phyloP scores from a whole-genome alignment of 2,888 invertebrate genomes.

The Myopa testacea region DNA sequence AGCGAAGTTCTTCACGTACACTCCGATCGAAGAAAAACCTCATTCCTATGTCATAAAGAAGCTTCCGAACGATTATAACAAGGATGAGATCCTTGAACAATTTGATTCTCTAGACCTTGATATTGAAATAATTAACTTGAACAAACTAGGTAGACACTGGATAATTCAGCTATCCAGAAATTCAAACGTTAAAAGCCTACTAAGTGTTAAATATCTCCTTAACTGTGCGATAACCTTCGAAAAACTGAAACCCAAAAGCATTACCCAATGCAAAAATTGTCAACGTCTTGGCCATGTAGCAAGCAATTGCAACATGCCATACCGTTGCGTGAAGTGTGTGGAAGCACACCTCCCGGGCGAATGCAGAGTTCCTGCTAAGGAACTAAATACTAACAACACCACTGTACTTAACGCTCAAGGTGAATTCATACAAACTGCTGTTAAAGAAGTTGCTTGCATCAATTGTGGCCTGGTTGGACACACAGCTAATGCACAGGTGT shows the following conservation, averaged over 20 bases:
- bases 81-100: background rate
- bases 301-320: conserved; percentile 3
- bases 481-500: background rate
- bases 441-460: background rate
- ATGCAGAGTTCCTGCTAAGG: background rate
- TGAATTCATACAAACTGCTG: background rate
- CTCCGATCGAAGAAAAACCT: background rate
- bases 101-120: background rate
- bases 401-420: background rate
- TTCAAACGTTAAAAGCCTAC: background rate
- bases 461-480: conserved; percentile 5
- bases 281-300: conserved; percentile 3
- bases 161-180: background rate
- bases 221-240: background rate
- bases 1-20: background rate
- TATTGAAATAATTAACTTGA: background rate
- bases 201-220: background rate
- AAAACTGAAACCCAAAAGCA: background rate
- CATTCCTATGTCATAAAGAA: background rate
- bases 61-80: background rate
- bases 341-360: background rate
- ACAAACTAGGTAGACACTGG: background rate
- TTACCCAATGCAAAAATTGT: conserved; percentile 19
- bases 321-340: conserved; percentile 10
- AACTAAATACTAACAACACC: background rate